These are phyloP conservation scores for Galeopterus variegatus DNA, from an alignment of 2,113 vertebrate genomes.

Conservation along the genomic window DNA sequence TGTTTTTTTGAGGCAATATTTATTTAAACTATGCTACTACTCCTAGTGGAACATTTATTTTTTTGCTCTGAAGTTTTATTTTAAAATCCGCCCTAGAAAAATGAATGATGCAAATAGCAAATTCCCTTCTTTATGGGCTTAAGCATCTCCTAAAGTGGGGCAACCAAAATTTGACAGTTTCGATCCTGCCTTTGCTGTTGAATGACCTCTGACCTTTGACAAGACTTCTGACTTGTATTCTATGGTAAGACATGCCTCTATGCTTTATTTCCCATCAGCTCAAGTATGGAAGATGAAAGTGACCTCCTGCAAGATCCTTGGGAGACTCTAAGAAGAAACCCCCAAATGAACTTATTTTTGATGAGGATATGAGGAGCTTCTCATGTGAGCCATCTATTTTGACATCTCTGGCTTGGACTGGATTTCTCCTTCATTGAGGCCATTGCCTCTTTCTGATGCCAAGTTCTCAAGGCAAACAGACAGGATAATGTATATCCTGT, in stretches of 20 bases:
- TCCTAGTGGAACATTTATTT: conserved; percentile 1
- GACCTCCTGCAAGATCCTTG: background rate
- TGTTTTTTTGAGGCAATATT: conserved; percentile 33
- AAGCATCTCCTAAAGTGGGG: background rate
- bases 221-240: background rate
- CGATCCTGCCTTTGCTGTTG: background rate
- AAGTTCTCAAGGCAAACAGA: conserved; percentile 2
- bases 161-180: background rate
- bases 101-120: background rate
- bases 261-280: background rate
- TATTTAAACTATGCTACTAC: conserved; percentile 60
- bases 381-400: background rate
- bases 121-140: background rate
- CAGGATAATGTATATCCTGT: background rate
- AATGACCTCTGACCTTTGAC: conserved; percentile 4
- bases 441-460: background rate
- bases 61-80: conserved; percentile 63
- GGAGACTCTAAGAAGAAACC: background rate
- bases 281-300: background rate
- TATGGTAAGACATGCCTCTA: background rate
- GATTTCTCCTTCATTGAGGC: background rate
- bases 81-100: conserved; percentile 60
- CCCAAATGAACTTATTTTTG: background rate
- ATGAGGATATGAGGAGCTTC: background rate
- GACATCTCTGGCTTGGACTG: background rate